Evolutionary conservation across 2,113 vertebrate genomes (phyloP).

Genomic region (Myotis davidii): DNA sequence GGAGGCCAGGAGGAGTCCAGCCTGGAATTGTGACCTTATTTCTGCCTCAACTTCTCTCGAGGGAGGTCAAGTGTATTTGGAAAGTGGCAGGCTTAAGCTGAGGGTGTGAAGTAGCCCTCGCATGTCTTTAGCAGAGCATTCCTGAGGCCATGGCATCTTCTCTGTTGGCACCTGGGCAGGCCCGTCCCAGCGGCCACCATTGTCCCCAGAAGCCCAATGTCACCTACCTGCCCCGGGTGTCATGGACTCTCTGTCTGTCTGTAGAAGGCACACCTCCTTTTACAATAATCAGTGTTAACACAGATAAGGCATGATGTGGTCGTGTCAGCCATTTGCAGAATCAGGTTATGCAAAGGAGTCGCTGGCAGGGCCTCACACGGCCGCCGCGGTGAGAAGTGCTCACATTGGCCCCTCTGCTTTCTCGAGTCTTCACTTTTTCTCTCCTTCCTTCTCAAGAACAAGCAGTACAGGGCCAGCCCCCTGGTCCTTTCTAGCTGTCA

Average conservation of each 20-base stretch:
- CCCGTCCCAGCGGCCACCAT: not conserved
- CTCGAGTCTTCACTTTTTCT: not conserved
- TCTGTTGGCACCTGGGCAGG: accelerated
- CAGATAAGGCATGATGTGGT: no score
- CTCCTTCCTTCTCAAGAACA: not conserved
- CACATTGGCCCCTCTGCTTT: not conserved
- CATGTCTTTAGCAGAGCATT: not conserved
- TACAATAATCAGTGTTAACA: no score
- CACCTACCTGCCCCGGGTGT: no score
- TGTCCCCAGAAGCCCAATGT: not conserved
- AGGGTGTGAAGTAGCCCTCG: no score
- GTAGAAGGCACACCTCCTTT: not conserved
- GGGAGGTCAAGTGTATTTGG: not conserved
- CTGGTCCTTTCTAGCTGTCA: not conserved
- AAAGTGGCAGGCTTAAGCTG: not conserved
- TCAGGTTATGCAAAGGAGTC: no score
- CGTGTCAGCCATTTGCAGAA: no score
- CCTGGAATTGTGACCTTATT: accelerated
- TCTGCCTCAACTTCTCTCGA: not conserved
- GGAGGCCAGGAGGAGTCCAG: no score
- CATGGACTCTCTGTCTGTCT: not conserved
- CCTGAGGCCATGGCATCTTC: not conserved
- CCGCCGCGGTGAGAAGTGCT: not conserved
- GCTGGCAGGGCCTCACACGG: accelerated
- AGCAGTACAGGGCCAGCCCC: not conserved